phyloP scores from a whole-genome alignment of 2,888 invertebrate genomes.

The Lepidonotus clava region DNA sequence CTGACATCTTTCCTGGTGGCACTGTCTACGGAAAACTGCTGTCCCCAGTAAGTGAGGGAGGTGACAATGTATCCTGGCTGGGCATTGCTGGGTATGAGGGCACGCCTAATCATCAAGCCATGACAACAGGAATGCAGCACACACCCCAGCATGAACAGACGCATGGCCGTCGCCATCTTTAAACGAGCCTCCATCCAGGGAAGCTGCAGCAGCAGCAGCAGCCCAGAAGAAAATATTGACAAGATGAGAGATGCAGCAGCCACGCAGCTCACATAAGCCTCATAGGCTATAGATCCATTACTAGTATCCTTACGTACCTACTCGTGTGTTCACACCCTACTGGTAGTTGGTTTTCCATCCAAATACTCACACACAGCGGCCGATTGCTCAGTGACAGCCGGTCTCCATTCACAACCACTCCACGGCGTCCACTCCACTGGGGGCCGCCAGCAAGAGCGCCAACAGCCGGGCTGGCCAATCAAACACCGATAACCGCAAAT shows the following conservation, averaged over 20 bases:
- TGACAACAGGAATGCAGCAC: constrained; percentile 43
- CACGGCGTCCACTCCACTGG: constrained; percentile 3
- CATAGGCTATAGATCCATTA: constrained; percentile 25
- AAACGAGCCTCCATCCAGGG: background rate
- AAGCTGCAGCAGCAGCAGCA: constrained; percentile 10
- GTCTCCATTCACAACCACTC: background rate
- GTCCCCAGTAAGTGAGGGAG: constrained; percentile 60
- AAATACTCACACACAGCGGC: constrained; percentile 2
- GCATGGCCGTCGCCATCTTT: constrained; percentile 52
- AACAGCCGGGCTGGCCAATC: background rate
- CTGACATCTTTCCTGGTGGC: constrained; percentile 31
- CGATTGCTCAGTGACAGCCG: background rate
- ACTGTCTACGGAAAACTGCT: constrained; percentile 54
- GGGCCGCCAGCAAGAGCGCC: background rate
- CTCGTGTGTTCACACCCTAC: background rate
- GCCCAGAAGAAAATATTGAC: background rate
- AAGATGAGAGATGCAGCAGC: background rate
- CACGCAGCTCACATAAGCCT: background rate
- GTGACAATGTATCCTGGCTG: constrained; percentile 61
- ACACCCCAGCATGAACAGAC: constrained; percentile 12
- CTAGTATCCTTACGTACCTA: background rate
- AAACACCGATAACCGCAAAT: constrained; percentile 3
- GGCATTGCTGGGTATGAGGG: constrained; percentile 60
- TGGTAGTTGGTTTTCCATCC: constrained; percentile 19
- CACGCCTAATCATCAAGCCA: constrained; percentile 46